Evolutionary conservation across 2,797 vertebrate genomes (phyloP), one percentile per base, ranked within the genome.

Genomic region (Coendou prehensilis): DNA sequence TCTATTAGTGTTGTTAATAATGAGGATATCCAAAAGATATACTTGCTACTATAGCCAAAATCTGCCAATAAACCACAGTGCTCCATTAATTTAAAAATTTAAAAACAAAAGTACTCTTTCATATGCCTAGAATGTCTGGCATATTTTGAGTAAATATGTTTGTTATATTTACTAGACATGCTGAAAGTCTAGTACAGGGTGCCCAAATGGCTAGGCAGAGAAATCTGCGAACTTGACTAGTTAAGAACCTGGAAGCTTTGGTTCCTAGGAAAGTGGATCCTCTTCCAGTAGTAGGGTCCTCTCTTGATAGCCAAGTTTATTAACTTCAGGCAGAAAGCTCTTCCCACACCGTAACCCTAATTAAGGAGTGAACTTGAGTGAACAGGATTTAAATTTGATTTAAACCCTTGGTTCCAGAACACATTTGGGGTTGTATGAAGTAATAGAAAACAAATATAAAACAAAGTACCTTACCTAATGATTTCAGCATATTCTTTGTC

Each of bases 401-500:
- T 89, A 95, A 87, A 45, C 30, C 9, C 9, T 41, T 87, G 41
- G 75, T 78, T 91, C 33, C 54, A 93, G 56, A 37, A 89, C 63
- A 85, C 17, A 69, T 45, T 96, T 59, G 54, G 26, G 54, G 47
- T 80, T 87, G 18, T 87, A 93, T 79, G 59, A 86, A 80, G 67
- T 91, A 93, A 93, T 9, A 15, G 50, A 91, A n/a, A 67, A n/a
- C 30, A 64, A 67, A 94, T 8, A 91, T 50, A 96, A 63, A 85
- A 92, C 14, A 52, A 73, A 88, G 6, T 47, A 33, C 93, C 96
- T 98, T 98, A 99, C 99, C 99, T 99, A 98, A 99, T 99, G 96
- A 99, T 99, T 98, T 99, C 99, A 0, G 99, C 99, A 0, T 99
- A 99, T 97, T 99, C 99, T 98, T 99, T 99, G 98, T 99, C 99